These are phyloP conservation scores for Apteryx owenii DNA, from an alignment of 2,113 vertebrate genomes.

Conservation along the genomic window DNA sequence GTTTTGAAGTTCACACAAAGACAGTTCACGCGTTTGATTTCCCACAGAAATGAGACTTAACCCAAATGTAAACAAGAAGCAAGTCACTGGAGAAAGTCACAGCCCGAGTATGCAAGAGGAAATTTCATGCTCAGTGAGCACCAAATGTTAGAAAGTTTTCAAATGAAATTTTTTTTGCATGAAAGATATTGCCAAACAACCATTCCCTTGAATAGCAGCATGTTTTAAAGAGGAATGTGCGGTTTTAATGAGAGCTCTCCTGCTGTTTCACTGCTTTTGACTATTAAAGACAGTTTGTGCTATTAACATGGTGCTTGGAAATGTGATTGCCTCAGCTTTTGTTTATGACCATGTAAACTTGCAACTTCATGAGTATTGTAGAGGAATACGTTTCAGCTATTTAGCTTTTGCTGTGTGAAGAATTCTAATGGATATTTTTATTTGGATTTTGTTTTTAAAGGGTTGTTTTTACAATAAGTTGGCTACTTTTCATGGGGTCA, in stretches of 20 bases:
- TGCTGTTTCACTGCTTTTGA: slow-evolving; percentile 44
- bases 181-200: not conserved
- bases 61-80: not conserved
- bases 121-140: slow-evolving; percentile 26
- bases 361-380: not conserved
- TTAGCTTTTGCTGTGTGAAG: not conserved
- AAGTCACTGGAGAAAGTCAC: slow-evolving; percentile 7
- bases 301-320: slow-evolving; percentile 8
- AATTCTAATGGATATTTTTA: not conserved
- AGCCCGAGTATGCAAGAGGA: not conserved
- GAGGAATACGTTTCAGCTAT: slow-evolving; percentile 14
- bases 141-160: slow-evolving; percentile 40
- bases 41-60: not conserved
- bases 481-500: not conserved
- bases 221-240: slow-evolving; percentile 8
- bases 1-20: not conserved
- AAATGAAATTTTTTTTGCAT: not conserved
- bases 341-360: not conserved
- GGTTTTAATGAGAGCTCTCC: slow-evolving; percentile 35
- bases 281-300: slow-evolving; percentile 53
- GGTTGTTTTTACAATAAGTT: not conserved
- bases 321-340: slow-evolving; percentile 43
- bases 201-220: not conserved
- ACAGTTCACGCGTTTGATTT: slow-evolving; percentile 11
- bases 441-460: not conserved